phyloP scores from a whole-genome alignment of 1,140 invertebrate genomes.

The Rhyzopertha dominica region DNA sequence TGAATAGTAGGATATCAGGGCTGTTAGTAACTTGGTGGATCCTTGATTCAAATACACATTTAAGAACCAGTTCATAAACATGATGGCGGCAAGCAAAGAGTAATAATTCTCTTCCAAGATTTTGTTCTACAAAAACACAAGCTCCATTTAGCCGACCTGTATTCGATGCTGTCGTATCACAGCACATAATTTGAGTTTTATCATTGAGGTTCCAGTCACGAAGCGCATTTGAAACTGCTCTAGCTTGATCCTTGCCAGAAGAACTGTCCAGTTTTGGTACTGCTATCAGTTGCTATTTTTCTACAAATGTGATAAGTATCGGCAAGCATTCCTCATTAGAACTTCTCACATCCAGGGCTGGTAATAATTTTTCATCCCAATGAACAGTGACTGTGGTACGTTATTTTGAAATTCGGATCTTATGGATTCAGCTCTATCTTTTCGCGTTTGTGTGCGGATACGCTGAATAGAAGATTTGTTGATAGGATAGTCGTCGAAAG shows the following conservation, averaged over 20 bases:
- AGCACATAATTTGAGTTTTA: conserved; percentile 23
- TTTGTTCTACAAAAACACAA: conserved; percentile 18
- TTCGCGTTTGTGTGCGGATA: conserved; percentile 6
- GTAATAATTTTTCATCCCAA: conserved; percentile 18
- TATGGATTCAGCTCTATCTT: conserved; percentile 8
- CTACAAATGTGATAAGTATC: conserved; percentile 21
- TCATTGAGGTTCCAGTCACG: conserved; percentile 21
- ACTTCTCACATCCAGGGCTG: conserved; percentile 20
- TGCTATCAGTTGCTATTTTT: conserved; percentile 24
- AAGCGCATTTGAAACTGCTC: conserved; percentile 15
- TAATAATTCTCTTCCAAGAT: conserved; percentile 21
- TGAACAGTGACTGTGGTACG: neutral
- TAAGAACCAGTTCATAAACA: conserved; percentile 25
- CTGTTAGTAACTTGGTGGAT: conserved; percentile 14
- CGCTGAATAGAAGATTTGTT: conserved; percentile 14
- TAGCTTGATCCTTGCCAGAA: conserved; percentile 20
- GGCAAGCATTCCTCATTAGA: conserved; percentile 30
- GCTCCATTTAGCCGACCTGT: conserved; percentile 25
- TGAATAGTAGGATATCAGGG: conserved; percentile 20
- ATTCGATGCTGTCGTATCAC: conserved; percentile 20
- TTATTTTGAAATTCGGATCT: conserved; percentile 14
- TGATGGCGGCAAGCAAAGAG: conserved; percentile 28
- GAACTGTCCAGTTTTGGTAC: conserved; percentile 23
- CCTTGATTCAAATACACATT: conserved; percentile 25
- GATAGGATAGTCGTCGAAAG: conserved; percentile 8